These are phyloP conservation scores for Philereme transversata DNA, from an alignment of 2,888 invertebrate genomes.

Conservation along the genomic window DNA sequence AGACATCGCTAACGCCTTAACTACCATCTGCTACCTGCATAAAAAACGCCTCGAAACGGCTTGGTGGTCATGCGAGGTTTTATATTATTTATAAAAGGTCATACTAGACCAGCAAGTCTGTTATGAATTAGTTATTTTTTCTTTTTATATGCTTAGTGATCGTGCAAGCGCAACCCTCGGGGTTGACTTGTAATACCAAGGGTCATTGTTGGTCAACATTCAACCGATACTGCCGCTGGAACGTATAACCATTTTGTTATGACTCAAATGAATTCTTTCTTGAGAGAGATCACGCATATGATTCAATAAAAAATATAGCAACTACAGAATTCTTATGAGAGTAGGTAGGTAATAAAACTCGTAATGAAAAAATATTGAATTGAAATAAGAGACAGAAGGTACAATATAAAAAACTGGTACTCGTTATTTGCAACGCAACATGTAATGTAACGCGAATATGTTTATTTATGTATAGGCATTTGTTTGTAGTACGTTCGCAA, in stretches of 20 bases:
- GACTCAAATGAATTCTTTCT: neutral
- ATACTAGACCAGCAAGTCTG: conserved; percentile 44
- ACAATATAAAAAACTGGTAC: no score
- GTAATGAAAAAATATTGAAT: no score
- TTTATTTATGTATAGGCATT: no score
- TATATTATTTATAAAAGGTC: conserved; percentile 46
- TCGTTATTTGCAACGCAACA: no score
- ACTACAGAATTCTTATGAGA: no score
- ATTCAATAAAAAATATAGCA: neutral
- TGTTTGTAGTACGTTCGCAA: no score
- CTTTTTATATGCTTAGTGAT: conserved; percentile 52
- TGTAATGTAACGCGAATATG: no score
- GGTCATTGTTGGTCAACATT: conserved; percentile 54
- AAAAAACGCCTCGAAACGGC: conserved; percentile 37
- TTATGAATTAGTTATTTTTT: conserved; percentile 50
- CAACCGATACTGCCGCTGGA: conserved; percentile 17
- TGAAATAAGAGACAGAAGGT: no score
- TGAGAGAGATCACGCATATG: neutral
- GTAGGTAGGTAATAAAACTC: no score
- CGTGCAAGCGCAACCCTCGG: conserved; percentile 53
- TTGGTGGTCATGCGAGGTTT: conserved; percentile 38
- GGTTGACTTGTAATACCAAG: conserved; percentile 42
- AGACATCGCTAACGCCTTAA: neutral
- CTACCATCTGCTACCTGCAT: conserved; percentile 7
- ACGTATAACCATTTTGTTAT: conserved; percentile 6